Conservation (phyloP, 2,113 vertebrate genomes). For the Aramus guarauna region DNA sequence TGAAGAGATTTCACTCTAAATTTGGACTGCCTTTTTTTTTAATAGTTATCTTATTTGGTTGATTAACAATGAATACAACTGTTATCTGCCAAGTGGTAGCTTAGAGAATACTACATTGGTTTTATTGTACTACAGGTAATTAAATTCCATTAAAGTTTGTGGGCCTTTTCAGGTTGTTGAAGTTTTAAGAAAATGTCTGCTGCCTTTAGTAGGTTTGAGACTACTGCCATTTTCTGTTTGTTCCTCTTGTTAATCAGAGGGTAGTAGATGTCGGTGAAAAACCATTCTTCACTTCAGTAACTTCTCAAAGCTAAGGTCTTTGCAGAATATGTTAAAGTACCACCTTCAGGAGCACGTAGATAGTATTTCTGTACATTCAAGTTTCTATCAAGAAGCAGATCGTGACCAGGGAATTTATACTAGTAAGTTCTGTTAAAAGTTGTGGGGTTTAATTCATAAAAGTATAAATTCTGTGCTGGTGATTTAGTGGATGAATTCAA, state of each 20-base stretch:
- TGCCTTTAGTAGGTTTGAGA: not conserved
- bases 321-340: not conserved
- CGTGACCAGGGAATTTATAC: not conserved
- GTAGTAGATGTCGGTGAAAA: not conserved
- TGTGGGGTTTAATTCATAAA: not conserved
- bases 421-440: not conserved
- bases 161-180: not conserved
- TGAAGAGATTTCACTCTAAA: conserved; percentile 73
- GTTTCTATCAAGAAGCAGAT: not conserved
- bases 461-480: not conserved
- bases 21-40: conserved; percentile 42
- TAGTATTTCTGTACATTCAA: not conserved
- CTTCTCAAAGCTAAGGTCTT: not conserved
- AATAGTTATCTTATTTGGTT: conserved; percentile 75
- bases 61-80: conserved; percentile 54
- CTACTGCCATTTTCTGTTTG: not conserved
- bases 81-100: conserved; percentile 41
- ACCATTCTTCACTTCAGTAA: too few relatives aligned
- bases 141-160: conserved; percentile 9
- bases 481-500: not conserved
- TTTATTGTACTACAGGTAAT: conserved; percentile 34
- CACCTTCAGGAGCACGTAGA: not conserved
- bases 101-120: not conserved
- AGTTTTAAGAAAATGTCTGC: not conserved
- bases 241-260: not conserved